Evolutionary conservation across 2,113 vertebrate genomes (phyloP).

Genomic region (Trichomycterus rosablanca): DNA sequence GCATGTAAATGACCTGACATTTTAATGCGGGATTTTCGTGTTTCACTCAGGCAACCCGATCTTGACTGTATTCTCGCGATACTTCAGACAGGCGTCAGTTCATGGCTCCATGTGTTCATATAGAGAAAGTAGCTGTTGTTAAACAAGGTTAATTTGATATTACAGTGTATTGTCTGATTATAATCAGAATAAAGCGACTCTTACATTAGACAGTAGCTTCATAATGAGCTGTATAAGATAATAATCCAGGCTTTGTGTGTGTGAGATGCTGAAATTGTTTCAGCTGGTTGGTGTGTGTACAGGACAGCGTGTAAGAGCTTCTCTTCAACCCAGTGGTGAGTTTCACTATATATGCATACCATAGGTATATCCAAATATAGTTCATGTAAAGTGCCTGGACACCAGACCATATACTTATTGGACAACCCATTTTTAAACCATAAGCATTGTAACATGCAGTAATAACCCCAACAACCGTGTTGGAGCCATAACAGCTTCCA

Average conservation of each 20-base stretch:
- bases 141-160: neutral
- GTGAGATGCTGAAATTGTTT: constrained; percentile 52
- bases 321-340: constrained; percentile 49
- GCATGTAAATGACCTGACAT: too few relatives aligned
- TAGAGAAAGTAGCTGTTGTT: neutral
- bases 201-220: neutral
- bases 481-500: too few relatives aligned
- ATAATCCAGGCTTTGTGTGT: neutral
- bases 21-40: neutral
- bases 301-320: constrained; percentile 20
- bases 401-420: too few relatives aligned
- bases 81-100: constrained; percentile 52
- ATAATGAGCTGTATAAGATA: neutral
- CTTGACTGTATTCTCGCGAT: constrained; percentile 61
- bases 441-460: too few relatives aligned
- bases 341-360: too few relatives aligned
- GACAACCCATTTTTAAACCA: too few relatives aligned
- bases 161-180: too few relatives aligned
- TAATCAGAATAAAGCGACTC: neutral
- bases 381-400: too few relatives aligned
- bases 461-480: too few relatives aligned
- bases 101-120: constrained; percentile 53
- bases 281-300: constrained; percentile 46
- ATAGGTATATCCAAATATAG: too few relatives aligned
- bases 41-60: constrained; percentile 19